Percentiles rank a stretch among this genome's conserved stretches.
Evolutionary conservation across 1,140 invertebrate species (phyloP).

Genomic region (Drosophila oshimai): DNA sequence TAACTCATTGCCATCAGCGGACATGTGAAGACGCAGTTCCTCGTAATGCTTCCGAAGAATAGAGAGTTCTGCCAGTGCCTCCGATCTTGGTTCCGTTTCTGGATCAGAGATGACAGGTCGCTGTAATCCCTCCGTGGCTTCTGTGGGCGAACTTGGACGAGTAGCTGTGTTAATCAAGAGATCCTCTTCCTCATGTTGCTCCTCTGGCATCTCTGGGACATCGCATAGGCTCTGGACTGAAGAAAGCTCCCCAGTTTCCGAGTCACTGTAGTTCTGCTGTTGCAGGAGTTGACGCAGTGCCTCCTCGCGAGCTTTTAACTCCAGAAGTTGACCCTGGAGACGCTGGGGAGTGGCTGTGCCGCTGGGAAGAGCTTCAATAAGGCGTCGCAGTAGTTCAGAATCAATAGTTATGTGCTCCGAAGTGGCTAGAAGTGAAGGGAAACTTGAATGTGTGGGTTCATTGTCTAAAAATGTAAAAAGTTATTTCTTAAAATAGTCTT

Average conservation of each 20-base stretch:
- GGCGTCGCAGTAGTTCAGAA: conserved; percentile 84
- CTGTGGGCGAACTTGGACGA: conserved; percentile 62
- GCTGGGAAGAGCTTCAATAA: conserved; percentile 84
- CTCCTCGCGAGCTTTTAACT: conserved; percentile 85
- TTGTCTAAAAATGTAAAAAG: no score
- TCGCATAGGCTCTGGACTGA: conserved; percentile 74
- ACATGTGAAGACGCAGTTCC: conserved; percentile 64
- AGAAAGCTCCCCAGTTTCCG: conserved; percentile 61
- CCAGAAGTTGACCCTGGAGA: conserved; percentile 84
- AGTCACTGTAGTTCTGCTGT: conserved; percentile 44
- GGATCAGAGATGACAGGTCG: conserved; percentile 42
- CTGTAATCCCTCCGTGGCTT: conserved; percentile 25
- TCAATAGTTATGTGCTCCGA: conserved; percentile 83
- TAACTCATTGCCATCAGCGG: conserved; percentile 57
- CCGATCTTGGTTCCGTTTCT: background rate
- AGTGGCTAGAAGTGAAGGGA: conserved; percentile 44
- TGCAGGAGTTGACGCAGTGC: conserved; percentile 83
- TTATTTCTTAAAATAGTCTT: no score
- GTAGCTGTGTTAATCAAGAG: conserved; percentile 52
- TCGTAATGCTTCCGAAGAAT: conserved; percentile 66
- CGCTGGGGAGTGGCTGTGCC: conserved; percentile 83
- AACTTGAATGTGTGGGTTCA: no score
- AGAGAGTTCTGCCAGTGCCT: conserved; percentile 37
- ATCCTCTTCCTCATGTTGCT: background rate
- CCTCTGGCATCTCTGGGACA: conserved; percentile 56